phyloP scores from a whole-genome alignment of 2,113 vertebrate species.

The Thunnus maccoyii region DNA sequence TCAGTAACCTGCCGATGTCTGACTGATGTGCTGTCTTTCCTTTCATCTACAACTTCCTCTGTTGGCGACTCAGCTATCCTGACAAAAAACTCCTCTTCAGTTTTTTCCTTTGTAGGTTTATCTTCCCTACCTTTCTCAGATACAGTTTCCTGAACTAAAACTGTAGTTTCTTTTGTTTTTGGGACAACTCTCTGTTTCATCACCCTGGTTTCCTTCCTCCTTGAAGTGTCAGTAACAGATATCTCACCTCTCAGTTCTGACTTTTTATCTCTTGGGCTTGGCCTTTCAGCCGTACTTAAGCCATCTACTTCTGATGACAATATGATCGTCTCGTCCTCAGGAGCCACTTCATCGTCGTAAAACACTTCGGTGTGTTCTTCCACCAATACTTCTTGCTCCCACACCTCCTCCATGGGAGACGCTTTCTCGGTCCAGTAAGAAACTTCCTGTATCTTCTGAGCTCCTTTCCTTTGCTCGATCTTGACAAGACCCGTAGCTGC shows the following conservation, averaged over 20 bases:
- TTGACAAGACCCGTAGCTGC: conserved; percentile 32
- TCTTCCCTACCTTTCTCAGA: not conserved
- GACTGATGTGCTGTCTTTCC: conserved; percentile 36
- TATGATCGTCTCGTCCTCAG: not conserved
- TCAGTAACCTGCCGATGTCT: not conserved
- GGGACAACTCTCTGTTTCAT: conserved; percentile 15
- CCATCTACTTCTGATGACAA: conserved; percentile 21
- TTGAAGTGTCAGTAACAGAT: conserved; percentile 62
- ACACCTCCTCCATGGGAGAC: conserved; percentile 38
- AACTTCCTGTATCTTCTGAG: conserved; percentile 54
- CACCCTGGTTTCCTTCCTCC: conserved; percentile 32
- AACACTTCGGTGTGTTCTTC: conserved; percentile 28
- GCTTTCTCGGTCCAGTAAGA: conserved; percentile 24
- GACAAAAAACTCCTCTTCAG: conserved; percentile 17
- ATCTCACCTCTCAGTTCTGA: conserved; percentile 49
- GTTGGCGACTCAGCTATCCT: conserved; percentile 13
- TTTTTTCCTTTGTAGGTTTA: not conserved
- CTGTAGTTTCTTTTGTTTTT: conserved; percentile 1
- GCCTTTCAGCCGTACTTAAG: not conserved
- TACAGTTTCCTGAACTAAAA: conserved; percentile 11
- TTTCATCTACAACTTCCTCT: conserved; percentile 35
- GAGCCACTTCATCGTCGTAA: conserved; percentile 23
- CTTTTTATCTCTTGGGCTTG: not conserved
- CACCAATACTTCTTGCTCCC: conserved; percentile 33
- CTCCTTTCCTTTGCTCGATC: conserved; percentile 30